phyloP scores from a whole-genome alignment of 2,888 invertebrate genomes.

The Lepidocyrtinus sp. region DNA sequence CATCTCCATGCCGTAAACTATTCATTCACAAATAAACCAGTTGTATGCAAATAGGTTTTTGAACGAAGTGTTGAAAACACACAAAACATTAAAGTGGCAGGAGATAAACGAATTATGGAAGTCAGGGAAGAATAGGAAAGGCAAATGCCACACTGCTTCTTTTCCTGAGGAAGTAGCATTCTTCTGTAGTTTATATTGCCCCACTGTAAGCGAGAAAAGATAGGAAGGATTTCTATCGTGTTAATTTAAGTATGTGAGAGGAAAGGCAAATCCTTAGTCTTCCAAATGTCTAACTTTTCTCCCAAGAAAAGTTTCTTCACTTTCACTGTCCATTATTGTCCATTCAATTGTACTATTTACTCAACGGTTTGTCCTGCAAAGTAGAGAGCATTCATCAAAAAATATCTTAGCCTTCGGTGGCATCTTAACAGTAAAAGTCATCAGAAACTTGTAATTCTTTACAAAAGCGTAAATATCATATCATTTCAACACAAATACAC shows the following conservation, averaged over 20 bases:
- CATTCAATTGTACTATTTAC: not conserved
- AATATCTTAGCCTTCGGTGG: too few relatives aligned
- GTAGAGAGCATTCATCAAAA: not conserved
- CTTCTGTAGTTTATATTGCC: too few relatives aligned
- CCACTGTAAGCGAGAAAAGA: not conserved
- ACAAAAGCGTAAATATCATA: too few relatives aligned
- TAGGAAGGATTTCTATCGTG: not conserved
- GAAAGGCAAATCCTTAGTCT: not conserved
- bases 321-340: not conserved
- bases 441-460: not conserved
- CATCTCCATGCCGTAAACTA: too few relatives aligned
- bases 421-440: not conserved
- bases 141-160: not conserved
- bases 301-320: not conserved
- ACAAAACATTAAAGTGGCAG: not conserved
- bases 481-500: too few relatives aligned
- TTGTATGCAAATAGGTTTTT: conserved; percentile 48
- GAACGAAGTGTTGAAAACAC: not conserved
- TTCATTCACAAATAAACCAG: conserved; percentile 49
- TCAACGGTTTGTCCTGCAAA: not conserved
- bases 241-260: not conserved
- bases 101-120: not conserved
- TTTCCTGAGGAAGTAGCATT: not conserved
- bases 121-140: not conserved
- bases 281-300: not conserved